These are phyloP conservation scores for Columba janthina DNA, from an alignment of 2,113 vertebrate genomes.

Conservation along the genomic window DNA sequence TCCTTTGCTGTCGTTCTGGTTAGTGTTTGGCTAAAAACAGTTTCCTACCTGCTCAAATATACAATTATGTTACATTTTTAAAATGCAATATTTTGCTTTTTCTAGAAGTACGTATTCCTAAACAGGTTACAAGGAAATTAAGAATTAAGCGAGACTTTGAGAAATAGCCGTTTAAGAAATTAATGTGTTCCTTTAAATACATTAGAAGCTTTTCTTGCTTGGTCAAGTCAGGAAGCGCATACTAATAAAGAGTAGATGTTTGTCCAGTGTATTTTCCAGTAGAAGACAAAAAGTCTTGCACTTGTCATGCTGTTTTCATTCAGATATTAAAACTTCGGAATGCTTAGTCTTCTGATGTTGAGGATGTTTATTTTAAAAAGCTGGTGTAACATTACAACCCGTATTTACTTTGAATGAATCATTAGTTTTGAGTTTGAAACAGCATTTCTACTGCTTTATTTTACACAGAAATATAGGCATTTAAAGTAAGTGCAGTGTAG, in stretches of 20 bases:
- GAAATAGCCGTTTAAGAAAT: background rate
- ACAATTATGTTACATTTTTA: background rate
- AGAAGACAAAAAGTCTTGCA: background rate
- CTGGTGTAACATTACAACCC: background rate
- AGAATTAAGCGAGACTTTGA: background rate
- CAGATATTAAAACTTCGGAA: background rate
- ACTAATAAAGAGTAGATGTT: background rate
- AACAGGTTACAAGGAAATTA: background rate
- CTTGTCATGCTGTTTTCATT: background rate
- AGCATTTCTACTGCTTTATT: background rate
- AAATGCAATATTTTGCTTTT: background rate
- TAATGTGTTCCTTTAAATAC: background rate
- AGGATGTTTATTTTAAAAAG: background rate
- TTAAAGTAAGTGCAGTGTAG: background rate
- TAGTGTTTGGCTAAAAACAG: background rate
- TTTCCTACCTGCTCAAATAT: background rate
- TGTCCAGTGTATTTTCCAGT: background rate
- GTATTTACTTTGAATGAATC: background rate
- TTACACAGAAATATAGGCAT: background rate
- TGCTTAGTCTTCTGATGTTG: background rate
- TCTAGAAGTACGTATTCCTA: background rate
- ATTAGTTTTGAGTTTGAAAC: background rate
- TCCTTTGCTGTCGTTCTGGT: background rate
- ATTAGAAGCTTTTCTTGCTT: background rate
- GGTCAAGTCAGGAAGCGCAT: background rate